Conservation (phyloP, 2,113 vertebrate genomes). For the Lonchura striata region DNA sequence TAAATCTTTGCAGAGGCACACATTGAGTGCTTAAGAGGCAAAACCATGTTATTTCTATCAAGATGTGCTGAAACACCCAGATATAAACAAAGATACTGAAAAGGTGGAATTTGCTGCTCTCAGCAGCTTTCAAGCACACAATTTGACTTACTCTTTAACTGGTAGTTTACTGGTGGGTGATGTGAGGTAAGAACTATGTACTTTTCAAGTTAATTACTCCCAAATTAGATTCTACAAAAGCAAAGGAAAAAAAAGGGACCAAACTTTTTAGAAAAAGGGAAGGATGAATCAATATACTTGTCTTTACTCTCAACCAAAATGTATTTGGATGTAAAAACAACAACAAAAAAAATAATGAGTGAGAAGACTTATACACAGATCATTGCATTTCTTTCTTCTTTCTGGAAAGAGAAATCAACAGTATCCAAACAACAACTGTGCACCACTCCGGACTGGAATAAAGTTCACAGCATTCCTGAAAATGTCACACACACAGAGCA, state of each 20-base stretch:
- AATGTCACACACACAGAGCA: neutral
- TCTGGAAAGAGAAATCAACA: neutral
- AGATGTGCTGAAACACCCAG: neutral
- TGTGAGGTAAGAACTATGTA: neutral
- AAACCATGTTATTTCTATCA: neutral
- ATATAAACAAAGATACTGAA: neutral
- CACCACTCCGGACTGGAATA: neutral
- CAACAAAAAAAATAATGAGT: accelerated
- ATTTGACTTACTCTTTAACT: neutral
- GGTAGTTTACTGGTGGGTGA: neutral
- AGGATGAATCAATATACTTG: neutral
- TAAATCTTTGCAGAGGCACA: neutral
- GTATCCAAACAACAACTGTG: neutral
- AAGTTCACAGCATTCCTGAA: neutral
- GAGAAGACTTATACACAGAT: neutral
- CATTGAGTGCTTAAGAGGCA: neutral
- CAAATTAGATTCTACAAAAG: neutral
- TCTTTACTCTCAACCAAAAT: neutral
- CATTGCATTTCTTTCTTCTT: neutral
- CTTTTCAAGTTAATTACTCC: neutral
- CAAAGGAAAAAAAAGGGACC: neutral
- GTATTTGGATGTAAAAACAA: neutral
- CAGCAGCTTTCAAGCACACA: neutral
- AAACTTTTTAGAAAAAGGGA: neutral
- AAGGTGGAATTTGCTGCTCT: neutral